phyloP scores from a whole-genome alignment of 2,888 invertebrate genomes.

The Ganaspis brasiliensis region DNA sequence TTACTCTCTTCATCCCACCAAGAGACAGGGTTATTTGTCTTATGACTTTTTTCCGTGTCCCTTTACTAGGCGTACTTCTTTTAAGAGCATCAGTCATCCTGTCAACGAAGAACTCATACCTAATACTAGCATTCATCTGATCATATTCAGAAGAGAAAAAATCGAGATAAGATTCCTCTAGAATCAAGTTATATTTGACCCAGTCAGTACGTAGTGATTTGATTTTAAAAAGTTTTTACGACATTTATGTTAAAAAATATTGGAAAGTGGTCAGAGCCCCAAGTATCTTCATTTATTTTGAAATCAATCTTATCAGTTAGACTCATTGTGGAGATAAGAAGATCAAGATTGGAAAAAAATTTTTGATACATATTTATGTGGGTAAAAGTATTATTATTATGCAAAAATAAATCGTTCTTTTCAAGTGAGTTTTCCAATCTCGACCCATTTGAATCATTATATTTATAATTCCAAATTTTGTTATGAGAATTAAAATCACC shows the following conservation, averaged over 20 bases:
- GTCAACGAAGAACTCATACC: neutral
- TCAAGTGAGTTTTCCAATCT: no score
- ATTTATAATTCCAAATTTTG: no score
- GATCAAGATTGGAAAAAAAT: conserved; percentile 1
- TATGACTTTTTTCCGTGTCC: neutral
- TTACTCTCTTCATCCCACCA: conserved; percentile 13
- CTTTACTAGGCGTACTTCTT: neutral
- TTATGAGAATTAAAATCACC: no score
- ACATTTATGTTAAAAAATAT: neutral
- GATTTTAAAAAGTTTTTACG: neutral
- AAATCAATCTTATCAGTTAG: conserved; percentile 12
- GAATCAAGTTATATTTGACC: neutral
- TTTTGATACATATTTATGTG: neutral
- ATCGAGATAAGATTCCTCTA: neutral
- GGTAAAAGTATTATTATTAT: neutral
- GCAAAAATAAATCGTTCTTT: neutral
- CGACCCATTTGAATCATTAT: no score
- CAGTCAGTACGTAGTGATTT: neutral
- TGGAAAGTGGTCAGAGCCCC: conserved; percentile 22
- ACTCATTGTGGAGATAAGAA: neutral
- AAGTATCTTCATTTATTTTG: neutral
- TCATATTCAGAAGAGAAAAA: conserved; percentile 4
- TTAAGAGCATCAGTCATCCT: neutral
- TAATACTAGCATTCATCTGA: neutral
- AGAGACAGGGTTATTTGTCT: neutral